Conservation (phyloP, 1,140 invertebrate species). For the Callitettix versicolor region DNA sequence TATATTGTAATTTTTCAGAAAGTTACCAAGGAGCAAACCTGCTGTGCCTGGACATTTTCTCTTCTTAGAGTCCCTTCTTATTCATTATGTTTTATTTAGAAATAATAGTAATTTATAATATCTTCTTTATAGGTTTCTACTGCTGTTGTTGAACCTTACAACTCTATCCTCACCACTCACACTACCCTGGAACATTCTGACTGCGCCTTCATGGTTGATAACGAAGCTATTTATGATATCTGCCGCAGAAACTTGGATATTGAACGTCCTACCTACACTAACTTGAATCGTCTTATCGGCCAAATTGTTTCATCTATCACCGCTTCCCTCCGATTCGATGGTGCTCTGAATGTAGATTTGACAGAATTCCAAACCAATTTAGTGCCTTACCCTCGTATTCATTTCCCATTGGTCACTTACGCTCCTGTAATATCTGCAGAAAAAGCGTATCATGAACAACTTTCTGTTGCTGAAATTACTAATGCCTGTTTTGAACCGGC, state of each 20-base stretch:
- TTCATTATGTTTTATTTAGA: too few relatives aligned
- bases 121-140: constrained; percentile 42
- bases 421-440: constrained; percentile 51
- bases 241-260: constrained; percentile 51
- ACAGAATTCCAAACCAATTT: constrained; percentile 85
- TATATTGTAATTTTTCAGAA: too few relatives aligned
- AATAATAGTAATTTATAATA: too few relatives aligned
- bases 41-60: too few relatives aligned
- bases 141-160: constrained; percentile 63
- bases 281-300: constrained; percentile 48
- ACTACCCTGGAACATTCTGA: constrained; percentile 58
- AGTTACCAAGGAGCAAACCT: too few relatives aligned
- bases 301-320: constrained; percentile 53
- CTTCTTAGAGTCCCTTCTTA: too few relatives aligned
- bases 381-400: constrained; percentile 75
- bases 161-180: constrained; percentile 68
- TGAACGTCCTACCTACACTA: constrained; percentile 52
- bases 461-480: constrained; percentile 53
- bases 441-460: constrained; percentile 50
- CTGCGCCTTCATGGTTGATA: constrained; percentile 59
- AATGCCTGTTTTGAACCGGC: constrained; percentile 58
- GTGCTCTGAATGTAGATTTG: constrained; percentile 78
- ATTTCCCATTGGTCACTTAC: constrained; percentile 57
- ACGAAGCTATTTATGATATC: constrained; percentile 62
- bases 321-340: constrained; percentile 64